Evolutionary conservation across 1,140 invertebrate species (phyloP).

Genomic region (Ips nitidus): DNA sequence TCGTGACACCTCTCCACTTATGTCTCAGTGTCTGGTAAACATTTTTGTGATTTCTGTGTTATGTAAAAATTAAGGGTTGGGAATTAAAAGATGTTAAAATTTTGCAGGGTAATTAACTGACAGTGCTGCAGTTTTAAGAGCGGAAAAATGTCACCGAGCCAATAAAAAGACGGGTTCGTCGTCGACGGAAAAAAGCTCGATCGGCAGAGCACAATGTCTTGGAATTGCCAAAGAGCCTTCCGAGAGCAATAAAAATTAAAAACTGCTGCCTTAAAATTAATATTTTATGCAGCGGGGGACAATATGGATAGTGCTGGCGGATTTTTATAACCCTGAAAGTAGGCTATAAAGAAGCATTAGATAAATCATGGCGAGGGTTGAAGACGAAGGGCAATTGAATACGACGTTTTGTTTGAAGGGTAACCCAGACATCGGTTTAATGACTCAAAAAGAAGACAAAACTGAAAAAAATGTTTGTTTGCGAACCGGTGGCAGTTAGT

Average conservation of each 20-base stretch:
- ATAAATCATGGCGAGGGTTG: constrained; percentile 17
- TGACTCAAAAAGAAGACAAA: too few relatives aligned
- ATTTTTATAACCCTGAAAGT: constrained; percentile 23
- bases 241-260: constrained; percentile 40
- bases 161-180: constrained; percentile 58
- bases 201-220: constrained; percentile 38
- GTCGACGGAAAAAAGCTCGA: constrained; percentile 43
- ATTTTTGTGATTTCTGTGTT: too few relatives aligned
- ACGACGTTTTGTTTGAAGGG: background rate
- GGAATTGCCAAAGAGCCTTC: constrained; percentile 38
- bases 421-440: background rate
- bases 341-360: constrained; percentile 16
- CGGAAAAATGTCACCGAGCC: constrained; percentile 56
- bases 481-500: too few relatives aligned
- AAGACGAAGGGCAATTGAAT: background rate
- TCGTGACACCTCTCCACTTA: too few relatives aligned
- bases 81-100: constrained; percentile 44
- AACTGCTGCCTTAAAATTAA: constrained; percentile 30
- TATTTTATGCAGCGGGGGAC: constrained; percentile 29
- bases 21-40: too few relatives aligned
- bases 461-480: too few relatives aligned
- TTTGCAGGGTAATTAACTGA: constrained; percentile 52
- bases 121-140: constrained; percentile 47
- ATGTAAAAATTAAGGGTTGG: background rate
- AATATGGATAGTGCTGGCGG: constrained; percentile 11